phyloP scores from a whole-genome alignment of 2,113 vertebrate species.

The Bos indicus region DNA sequence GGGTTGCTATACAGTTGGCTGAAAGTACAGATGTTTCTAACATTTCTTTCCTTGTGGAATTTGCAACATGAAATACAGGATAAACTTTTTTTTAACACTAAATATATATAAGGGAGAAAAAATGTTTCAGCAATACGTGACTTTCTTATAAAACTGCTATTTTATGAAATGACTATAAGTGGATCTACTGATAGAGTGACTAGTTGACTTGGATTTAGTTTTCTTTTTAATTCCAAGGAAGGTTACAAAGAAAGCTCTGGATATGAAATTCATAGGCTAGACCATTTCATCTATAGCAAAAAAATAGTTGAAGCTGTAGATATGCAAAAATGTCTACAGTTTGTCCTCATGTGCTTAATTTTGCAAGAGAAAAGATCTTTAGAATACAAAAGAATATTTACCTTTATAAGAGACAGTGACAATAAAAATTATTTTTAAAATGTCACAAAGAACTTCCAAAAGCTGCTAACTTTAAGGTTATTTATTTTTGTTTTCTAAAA shows the following conservation, averaged over 20 bases:
- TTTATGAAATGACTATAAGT: neutral
- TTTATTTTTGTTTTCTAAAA: conserved; percentile 28
- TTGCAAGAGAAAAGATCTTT: neutral
- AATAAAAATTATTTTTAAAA: neutral
- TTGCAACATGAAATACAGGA: neutral
- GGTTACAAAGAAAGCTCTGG: neutral
- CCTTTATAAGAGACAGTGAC: neutral
- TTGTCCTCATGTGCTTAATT: neutral
- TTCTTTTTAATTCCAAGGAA: neutral
- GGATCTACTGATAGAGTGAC: neutral
- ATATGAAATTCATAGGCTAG: neutral
- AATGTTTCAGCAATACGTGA: neutral
- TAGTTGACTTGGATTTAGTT: neutral
- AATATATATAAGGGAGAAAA: neutral
- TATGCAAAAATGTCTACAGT: neutral
- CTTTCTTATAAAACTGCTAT: neutral
- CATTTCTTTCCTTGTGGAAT: conserved; percentile 44
- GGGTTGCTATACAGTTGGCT: neutral
- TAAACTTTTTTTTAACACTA: neutral
- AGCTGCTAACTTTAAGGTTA: neutral
- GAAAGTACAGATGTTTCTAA: conserved; percentile 47
- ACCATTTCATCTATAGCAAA: neutral
- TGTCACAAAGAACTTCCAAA: neutral
- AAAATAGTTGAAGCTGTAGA: neutral
- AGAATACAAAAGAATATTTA: neutral